A percentile compares a stretch with the other conserved stretches of the same genome.
These are phyloP conservation scores for Melitaea athalia DNA, from an alignment of 2,888 invertebrate species.

Conservation along the genomic window DNA sequence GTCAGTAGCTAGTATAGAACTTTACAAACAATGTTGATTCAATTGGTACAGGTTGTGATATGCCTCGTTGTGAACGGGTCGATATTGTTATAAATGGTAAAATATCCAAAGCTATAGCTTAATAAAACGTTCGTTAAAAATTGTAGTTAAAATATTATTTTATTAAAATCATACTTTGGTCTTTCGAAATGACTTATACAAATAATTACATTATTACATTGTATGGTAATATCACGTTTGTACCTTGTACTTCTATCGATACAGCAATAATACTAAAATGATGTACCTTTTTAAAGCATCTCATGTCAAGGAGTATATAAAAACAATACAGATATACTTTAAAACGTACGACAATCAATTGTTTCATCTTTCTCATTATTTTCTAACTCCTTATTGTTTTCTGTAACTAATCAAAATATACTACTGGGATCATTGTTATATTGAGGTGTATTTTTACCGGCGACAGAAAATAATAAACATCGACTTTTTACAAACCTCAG, in stretches of 20 bases:
- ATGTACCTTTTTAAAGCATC: conserved; percentile 63
- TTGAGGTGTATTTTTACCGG: conserved; percentile 47
- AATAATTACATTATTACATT: conserved; percentile 60
- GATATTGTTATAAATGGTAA: conserved; percentile 82
- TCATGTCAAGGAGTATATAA: conserved; percentile 54
- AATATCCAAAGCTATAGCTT: conserved; percentile 81
- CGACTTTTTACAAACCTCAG: conserved; percentile 36
- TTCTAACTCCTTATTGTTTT: background rate
- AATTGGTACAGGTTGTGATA: conserved; percentile 83
- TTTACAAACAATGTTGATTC: conserved; percentile 83
- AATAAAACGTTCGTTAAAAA: conserved; percentile 79
- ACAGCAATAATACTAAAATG: conserved; percentile 63
- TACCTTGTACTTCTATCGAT: conserved; percentile 66
- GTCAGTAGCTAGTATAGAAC: conserved; percentile 81
- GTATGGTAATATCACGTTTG: conserved; percentile 69
- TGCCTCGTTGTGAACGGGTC: conserved; percentile 81
- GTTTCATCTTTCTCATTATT: conserved; percentile 16
- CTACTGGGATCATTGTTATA: conserved; percentile 44
- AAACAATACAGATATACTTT: conserved; percentile 53
- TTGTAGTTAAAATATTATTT: conserved; percentile 79
- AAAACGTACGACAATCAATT: conserved; percentile 43
- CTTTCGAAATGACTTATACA: conserved; percentile 78
- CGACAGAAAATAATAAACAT: conserved; percentile 47
- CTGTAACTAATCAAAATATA: conserved; percentile 3
- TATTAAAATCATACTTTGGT: conserved; percentile 74